Percentiles rank a stretch among this genome's conserved stretches.
Evolutionary conservation across 2,797 vertebrate species (phyloP).

Genomic region (Gymnothorax reevesii): DNA sequence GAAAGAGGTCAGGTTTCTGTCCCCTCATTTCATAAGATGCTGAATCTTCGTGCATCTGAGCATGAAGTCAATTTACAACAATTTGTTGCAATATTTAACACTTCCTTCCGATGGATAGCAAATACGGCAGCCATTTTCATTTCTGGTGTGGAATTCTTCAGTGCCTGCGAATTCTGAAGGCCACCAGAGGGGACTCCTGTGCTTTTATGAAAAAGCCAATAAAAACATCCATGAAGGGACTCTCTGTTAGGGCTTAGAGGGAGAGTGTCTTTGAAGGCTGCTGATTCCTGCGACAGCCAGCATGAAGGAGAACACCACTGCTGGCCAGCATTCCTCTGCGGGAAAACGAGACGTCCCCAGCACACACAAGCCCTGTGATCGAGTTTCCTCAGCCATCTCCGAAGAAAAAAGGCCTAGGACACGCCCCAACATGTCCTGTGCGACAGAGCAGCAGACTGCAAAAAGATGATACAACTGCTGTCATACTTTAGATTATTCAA

Average conservation of each 20-base stretch:
- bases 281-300: neutral
- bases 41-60: neutral
- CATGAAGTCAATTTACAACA: neutral
- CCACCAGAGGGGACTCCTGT: neutral
- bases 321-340: neutral
- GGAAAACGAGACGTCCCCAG: neutral
- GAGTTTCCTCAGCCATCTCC: neutral
- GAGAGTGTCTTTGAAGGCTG: neutral
- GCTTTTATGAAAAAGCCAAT: neutral
- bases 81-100: neutral
- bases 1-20: neutral
- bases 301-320: neutral
- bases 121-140: neutral
- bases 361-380: neutral
- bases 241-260: neutral
- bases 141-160: neutral
- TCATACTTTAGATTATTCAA: neutral
- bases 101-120: neutral
- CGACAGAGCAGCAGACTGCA: neutral
- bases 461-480: no score
- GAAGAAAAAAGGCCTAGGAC: neutral
- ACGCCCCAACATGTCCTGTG: constrained; percentile 1
- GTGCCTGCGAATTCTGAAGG: neutral
- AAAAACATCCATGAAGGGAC: neutral
- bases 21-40: neutral